phyloP scores from a whole-genome alignment of 2,113 vertebrate genomes.

The Chaetodon trifascialis region DNA sequence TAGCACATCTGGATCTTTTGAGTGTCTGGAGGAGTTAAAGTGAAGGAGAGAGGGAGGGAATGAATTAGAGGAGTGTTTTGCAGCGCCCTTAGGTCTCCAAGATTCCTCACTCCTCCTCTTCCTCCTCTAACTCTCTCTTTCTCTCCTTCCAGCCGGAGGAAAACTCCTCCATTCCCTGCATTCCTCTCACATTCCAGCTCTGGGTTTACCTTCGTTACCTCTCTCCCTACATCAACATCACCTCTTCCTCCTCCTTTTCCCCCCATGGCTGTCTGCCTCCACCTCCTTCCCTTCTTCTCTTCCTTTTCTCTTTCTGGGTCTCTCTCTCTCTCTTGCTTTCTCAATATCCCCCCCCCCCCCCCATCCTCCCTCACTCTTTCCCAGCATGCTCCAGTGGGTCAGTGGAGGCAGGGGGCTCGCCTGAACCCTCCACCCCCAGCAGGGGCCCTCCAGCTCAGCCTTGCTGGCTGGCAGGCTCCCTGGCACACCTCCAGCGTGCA shows the following conservation, averaged over 20 bases:
- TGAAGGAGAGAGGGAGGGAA: constrained; percentile 43
- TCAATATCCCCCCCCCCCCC: not conserved
- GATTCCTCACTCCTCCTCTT: constrained; percentile 52
- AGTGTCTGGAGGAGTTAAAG: constrained; percentile 44
- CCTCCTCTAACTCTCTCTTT: constrained; percentile 20
- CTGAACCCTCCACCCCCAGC: constrained; percentile 79
- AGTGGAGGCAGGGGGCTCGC: constrained; percentile 75
- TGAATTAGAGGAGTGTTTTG: constrained; percentile 64
- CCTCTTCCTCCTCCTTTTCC: constrained; percentile 31
- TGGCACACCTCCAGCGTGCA: constrained; percentile 72
- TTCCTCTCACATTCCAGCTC: constrained; percentile 82
- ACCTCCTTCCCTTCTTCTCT: constrained; percentile 19
- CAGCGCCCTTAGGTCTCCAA: constrained; percentile 57
- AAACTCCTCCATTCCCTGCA: constrained; percentile 82
- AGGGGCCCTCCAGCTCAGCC: constrained; percentile 73
- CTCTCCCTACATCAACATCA: constrained; percentile 68
- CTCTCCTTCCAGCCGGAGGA: constrained; percentile 71
- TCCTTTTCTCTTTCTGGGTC: constrained; percentile 7
- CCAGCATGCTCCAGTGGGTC: constrained; percentile 75
- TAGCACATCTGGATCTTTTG: constrained; percentile 53
- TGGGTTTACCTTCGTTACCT: constrained; percentile 70
- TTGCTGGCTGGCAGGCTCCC: constrained; percentile 73
- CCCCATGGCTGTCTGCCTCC: constrained; percentile 52
- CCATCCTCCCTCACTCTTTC: constrained; percentile 36
- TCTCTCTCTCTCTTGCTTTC: constrained; percentile 18